Evolutionary conservation across 1,140 invertebrate species (phyloP).

Genomic region (Pogonus chalceus): DNA sequence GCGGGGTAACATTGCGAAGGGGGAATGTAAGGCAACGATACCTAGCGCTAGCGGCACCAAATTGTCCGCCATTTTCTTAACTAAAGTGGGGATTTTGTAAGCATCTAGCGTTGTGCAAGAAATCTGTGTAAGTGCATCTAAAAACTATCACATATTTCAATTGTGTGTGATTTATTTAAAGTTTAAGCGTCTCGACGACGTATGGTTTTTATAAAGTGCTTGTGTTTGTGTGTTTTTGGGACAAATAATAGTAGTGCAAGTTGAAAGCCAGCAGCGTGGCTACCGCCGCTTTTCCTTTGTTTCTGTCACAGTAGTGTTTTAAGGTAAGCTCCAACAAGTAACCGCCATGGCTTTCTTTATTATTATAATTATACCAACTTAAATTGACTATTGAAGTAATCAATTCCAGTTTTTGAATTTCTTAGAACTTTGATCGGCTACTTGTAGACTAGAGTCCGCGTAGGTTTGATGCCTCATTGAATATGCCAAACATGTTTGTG

Average conservation of each 20-base stretch:
- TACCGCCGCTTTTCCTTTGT: slow-evolving; percentile 30
- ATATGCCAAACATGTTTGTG: slow-evolving; percentile 12
- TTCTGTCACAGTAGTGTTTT: slow-evolving; percentile 26
- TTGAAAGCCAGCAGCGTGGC: slow-evolving; percentile 33
- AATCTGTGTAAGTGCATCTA: slow-evolving; percentile 7
- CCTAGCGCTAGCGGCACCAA: slow-evolving; percentile 4
- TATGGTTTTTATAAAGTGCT: slow-evolving; percentile 19
- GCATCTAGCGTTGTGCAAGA: slow-evolving; percentile 5
- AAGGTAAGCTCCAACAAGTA: slow-evolving; percentile 23
- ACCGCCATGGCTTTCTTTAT: neutral
- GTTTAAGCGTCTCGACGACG: slow-evolving; percentile 9
- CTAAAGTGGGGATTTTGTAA: slow-evolving; percentile 3
- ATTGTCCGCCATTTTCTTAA: slow-evolving; percentile 7
- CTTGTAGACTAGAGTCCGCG: slow-evolving; percentile 1
- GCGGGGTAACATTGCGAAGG: neutral
- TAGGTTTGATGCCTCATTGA: slow-evolving; percentile 6
- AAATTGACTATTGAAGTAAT: neutral
- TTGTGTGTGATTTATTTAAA: slow-evolving; percentile 1
- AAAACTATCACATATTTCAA: slow-evolving; percentile 7
- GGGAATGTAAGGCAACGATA: slow-evolving; percentile 3
- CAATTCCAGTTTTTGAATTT: neutral
- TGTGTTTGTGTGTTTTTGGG: slow-evolving; percentile 25
- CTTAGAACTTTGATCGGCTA: slow-evolving; percentile 7
- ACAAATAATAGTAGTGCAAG: slow-evolving; percentile 21
- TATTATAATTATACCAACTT: neutral